Percentiles rank a stretch among this genome's conserved stretches.
These are phyloP conservation scores for Calephelis nemesis DNA, from an alignment of 1,140 invertebrate genomes.

Conservation along the genomic window DNA sequence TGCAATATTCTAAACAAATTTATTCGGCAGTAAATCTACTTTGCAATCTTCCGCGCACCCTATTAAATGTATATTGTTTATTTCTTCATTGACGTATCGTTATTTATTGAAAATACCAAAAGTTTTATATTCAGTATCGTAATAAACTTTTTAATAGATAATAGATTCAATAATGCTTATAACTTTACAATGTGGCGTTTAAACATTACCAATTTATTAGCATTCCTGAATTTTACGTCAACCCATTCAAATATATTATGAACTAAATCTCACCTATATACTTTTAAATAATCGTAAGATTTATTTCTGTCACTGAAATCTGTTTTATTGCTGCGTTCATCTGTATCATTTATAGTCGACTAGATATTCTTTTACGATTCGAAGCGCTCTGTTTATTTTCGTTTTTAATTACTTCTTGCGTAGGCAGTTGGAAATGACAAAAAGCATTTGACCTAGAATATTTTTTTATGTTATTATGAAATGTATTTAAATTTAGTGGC, in stretches of 20 bases:
- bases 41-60: slow-evolving; percentile 34
- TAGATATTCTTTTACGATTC: slow-evolving; percentile 77
- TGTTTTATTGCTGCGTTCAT: slow-evolving; percentile 75
- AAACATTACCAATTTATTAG: slow-evolving; percentile 53
- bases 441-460: slow-evolving; percentile 61
- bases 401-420: slow-evolving; percentile 76
- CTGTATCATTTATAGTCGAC: slow-evolving; percentile 76
- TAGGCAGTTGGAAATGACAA: slow-evolving; percentile 72
- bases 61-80: slow-evolving; percentile 41
- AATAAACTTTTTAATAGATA: slow-evolving; percentile 33
- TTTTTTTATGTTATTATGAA: slow-evolving; percentile 48
- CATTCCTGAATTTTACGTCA: slow-evolving; percentile 55
- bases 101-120: slow-evolving; percentile 42
- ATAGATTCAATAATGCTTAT: slow-evolving; percentile 41
- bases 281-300: slow-evolving; percentile 66
- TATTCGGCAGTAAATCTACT: slow-evolving; percentile 34
- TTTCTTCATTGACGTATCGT: slow-evolving; percentile 34
- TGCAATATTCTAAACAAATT: slow-evolving; percentile 37
- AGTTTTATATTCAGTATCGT: slow-evolving; percentile 50
- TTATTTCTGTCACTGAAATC: slow-evolving; percentile 76
- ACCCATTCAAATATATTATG: slow-evolving; percentile 42
- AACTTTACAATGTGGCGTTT: slow-evolving; percentile 53
- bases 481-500: slow-evolving; percentile 41
- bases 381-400: slow-evolving; percentile 76
- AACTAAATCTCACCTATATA: slow-evolving; percentile 62